These are phyloP conservation scores for Psylliodes chrysocephalus DNA, from an alignment of 2,888 invertebrate species.

Conservation along the genomic window DNA sequence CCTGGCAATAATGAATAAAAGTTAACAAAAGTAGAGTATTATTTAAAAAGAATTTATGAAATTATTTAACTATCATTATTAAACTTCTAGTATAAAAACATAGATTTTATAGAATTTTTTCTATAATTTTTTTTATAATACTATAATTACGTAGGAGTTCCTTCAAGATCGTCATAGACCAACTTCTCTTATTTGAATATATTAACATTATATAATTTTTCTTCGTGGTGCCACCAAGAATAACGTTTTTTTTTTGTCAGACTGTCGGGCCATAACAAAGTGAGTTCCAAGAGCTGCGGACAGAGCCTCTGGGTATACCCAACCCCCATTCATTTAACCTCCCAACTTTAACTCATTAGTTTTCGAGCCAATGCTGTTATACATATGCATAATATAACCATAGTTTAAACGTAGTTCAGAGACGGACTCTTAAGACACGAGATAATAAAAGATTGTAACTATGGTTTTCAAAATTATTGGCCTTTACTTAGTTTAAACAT, in stretches of 20 bases:
- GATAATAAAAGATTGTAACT: too few species aligned
- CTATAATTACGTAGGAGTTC: too few species aligned
- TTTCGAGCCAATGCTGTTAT: slow-evolving; percentile 44
- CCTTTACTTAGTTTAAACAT: too few species aligned
- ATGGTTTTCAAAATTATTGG: too few species aligned
- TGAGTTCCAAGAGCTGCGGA: slow-evolving; percentile 43
- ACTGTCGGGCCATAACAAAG: slow-evolving; percentile 36
- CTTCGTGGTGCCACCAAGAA: slow-evolving; percentile 3
- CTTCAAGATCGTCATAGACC: too few species aligned
- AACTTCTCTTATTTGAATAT: background rate
- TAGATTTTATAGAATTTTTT: too few species aligned
- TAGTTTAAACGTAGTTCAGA: slow-evolving; percentile 36
- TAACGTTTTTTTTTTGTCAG: slow-evolving; percentile 14
- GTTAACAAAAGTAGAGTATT: too few species aligned
- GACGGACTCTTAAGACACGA: background rate
- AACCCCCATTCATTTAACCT: slow-evolving; percentile 50
- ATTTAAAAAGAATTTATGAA: too few species aligned
- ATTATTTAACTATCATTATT: too few species aligned
- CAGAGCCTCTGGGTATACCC: slow-evolving; percentile 42
- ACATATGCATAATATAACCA: slow-evolving; percentile 44
- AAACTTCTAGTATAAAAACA: too few species aligned
- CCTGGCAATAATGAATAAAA: too few species aligned
- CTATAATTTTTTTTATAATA: too few species aligned
- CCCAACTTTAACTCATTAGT: slow-evolving; percentile 51
- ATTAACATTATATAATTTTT: background rate